phyloP scores from a whole-genome alignment of 2,113 vertebrate species.

The Microcebus tavaratra region DNA sequence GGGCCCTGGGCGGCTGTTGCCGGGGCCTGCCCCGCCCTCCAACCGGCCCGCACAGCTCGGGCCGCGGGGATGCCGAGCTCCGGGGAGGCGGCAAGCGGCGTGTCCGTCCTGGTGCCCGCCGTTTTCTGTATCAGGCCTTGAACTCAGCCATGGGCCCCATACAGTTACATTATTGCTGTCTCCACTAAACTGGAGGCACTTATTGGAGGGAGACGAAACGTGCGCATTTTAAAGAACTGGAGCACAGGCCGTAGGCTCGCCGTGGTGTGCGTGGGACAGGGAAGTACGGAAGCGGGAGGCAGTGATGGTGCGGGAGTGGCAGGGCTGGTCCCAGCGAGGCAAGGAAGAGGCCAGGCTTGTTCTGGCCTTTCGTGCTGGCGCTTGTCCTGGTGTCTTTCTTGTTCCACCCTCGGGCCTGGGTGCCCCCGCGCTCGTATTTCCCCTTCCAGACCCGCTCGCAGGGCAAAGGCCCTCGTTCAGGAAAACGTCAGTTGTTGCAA shows the following conservation, averaged over 20 bases:
- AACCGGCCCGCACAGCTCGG: too few relatives aligned
- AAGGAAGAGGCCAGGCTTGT: not conserved
- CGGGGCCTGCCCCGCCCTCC: too few relatives aligned
- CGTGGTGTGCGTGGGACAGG: not conserved
- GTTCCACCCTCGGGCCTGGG: not conserved
- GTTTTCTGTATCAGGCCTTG: not conserved
- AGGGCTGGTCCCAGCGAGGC: not conserved
- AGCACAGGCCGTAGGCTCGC: not conserved
- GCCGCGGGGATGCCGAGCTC: rapidly evolving
- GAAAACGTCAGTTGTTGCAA: not conserved
- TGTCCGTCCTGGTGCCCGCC: too few relatives aligned
- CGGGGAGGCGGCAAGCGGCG: too few relatives aligned
- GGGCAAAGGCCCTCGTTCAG: not conserved
- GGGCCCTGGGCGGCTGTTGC: too few relatives aligned
- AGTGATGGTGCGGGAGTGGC: not conserved
- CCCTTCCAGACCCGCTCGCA: not conserved
- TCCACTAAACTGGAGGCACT: not conserved
- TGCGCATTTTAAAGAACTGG: not conserved
- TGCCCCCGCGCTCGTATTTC: not conserved
- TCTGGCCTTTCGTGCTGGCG: not conserved
- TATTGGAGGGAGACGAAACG: not conserved
- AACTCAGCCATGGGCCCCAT: not conserved
- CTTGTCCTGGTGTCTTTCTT: not conserved
- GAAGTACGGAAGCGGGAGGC: not conserved
- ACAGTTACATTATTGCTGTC: not conserved